Base-by-base conservation (phyloP, 2,888 invertebrate genomes). In the Drosophila acutilabella region DNA sequence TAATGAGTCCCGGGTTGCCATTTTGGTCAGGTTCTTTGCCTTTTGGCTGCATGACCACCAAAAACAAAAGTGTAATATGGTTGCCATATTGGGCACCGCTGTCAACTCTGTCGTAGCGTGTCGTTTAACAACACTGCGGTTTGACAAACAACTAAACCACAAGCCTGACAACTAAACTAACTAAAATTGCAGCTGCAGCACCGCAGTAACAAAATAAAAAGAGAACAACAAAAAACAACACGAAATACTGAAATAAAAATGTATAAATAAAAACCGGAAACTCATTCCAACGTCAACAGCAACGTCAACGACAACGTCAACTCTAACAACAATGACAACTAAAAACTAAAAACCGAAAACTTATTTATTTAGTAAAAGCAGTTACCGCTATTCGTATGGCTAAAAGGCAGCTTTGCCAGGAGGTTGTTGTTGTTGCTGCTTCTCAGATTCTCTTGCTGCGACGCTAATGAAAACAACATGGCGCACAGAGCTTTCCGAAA, bases 381-480 rank as follows among this genome's bases (percentile, higher is more conserved):
- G 70, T 75, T 77, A 60, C 64, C 62, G 64, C 64, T 67, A 69
- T 66, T 62, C 64, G 56, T 51, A 64, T 61, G 52, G 64, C 78
- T 52, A 66, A 48, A 36, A 57, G 64, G 74, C 57, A 74, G 73
- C 75, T 70, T 73, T 68, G 26, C 50, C 0, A 23, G 23, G 40
- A 60, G 62, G 65, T 20, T 48, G 62, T 52, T 45, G 36, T 8
- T 36, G 36, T 53, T 53, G 64, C 65, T 64, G 45, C 56, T 56
- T 36, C 56, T n/a, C 60, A 64, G 36, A 45, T 64, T 65, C 53
- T 40, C 58, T 50, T 67, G 57, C 69, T 64, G 73, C 64, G 56
- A 65, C 53, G 48, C 83, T 85, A 88, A 84, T 84, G 83, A 84
- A 84, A 84, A 88, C 88, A 84, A 80, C 82, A 88, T 85, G 82